Evolutionary conservation across 2,888 invertebrate species (phyloP).

Genomic region (Pollenia griseotomentosa): DNA sequence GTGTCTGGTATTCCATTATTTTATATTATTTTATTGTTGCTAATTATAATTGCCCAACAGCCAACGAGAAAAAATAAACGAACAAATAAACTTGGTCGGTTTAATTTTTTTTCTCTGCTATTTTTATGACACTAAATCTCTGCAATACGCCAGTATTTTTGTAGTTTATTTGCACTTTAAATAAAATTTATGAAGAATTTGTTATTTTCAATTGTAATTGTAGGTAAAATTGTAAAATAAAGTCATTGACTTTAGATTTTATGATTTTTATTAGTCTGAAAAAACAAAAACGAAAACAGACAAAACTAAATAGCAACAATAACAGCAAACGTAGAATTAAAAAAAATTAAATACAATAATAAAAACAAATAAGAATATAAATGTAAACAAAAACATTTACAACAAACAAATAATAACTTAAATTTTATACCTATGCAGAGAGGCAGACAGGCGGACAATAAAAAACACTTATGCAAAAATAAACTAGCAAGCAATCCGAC

Average conservation of each 20-base stretch:
- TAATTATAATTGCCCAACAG: conserved; percentile 47
- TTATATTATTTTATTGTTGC: conserved; percentile 46
- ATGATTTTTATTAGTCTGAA: conserved; percentile 8
- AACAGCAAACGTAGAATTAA: conserved; percentile 19
- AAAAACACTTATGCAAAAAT: not conserved
- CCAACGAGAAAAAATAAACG: not conserved
- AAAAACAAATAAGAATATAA: not conserved
- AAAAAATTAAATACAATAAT: conserved; percentile 2
- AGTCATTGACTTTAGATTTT: conserved; percentile 53
- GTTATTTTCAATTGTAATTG: not conserved
- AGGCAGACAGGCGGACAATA: not conserved
- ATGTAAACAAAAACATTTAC: conserved; percentile 42
- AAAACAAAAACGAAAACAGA: not conserved
- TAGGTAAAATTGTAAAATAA: conserved; percentile 25
- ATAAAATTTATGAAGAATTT: conserved; percentile 30
- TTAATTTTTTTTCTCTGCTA: not conserved
- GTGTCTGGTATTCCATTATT: conserved; percentile 2
- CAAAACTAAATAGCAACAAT: not conserved
- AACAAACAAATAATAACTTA: conserved; percentile 43
- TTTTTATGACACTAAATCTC: conserved; percentile 15
- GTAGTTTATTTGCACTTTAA: conserved; percentile 8
- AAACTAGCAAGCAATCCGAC: not conserved
- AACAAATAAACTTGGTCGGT: conserved; percentile 29
- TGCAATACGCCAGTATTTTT: not conserved
- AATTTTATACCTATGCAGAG: conserved; percentile 24